Base-by-base conservation (phyloP, 2,113 vertebrate species). In the Plectropomus leopardus region DNA sequence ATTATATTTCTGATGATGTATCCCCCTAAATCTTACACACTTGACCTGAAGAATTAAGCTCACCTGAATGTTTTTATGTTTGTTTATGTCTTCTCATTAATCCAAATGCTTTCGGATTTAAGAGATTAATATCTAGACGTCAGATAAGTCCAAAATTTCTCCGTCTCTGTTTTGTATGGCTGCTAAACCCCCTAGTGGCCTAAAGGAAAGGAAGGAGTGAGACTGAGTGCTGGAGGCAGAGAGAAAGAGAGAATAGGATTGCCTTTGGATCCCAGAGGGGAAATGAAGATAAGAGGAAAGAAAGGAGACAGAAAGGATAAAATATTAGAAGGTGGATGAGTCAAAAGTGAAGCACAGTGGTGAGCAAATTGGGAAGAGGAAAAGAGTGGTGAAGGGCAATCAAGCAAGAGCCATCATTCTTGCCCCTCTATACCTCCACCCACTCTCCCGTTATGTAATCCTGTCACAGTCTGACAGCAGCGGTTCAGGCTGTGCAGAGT, bases 401-500 rank as follows among this genome's bases (percentile, higher is more conserved):
- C 28, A 76, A 83, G 51, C 50, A 68, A 78, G 72, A 80, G 86
- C 66, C 64, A 42, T 78, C 16, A 59, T 82, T 83, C 72, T 60
- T 82, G 48, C 71, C 76, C 70, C 65, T 74, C 48, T 32, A 24
- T 60, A 24, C 30, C 58, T 72, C 80, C 83, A 45, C 83, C 76
- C 84, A 76, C 86, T 83, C 53, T 71, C 13, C 24, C 30, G 73
- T 94, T 91, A 88, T 87, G 86, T 88, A 92, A 93, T 82, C 60
- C 57, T 71, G 78, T 84, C 90, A 88, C 63, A 74, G 13, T 89
- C 81, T 88, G 82, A 86, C 84, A 72, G 84, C 59, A 23, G 64
- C 13, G 14, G 30, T 64, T 86, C 77, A 87, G 55, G 68, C 68
- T 71, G 42, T 53, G 67, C 57, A 57, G 74, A 75, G 80, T 60